Evolutionary conservation across 2,888 invertebrate genomes (phyloP).

Genomic region (Ophraella communa): DNA sequence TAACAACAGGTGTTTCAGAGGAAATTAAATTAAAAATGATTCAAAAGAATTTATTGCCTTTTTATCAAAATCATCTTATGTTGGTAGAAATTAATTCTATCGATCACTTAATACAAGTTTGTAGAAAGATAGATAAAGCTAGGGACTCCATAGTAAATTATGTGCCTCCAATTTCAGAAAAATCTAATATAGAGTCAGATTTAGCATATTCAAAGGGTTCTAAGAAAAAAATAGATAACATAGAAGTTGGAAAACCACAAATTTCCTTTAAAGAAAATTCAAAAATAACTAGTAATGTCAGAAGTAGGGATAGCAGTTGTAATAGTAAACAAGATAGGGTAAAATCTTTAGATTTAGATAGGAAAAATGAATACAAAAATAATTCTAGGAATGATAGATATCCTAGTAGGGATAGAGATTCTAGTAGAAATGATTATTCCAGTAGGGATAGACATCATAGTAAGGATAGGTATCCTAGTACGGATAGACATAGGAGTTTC

Average conservation of each 20-base stretch:
- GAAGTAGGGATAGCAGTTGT: background rate
- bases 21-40: background rate
- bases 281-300: background rate
- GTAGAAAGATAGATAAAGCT: slow-evolving; percentile 3
- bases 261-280: background rate
- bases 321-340: background rate
- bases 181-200: background rate
- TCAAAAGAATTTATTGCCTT: background rate
- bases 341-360: background rate
- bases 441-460: background rate
- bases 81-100: background rate
- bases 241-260: background rate
- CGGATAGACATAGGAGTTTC: background rate
- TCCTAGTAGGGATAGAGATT: background rate
- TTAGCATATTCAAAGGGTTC: background rate
- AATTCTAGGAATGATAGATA: background rate
- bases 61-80: background rate
- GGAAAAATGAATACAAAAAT: background rate
- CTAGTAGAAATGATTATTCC: background rate
- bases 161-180: background rate
- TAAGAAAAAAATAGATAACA: background rate
- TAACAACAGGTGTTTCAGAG: background rate
- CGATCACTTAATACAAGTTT: background rate
- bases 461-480: background rate
- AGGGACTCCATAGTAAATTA: background rate